These are phyloP conservation scores for Aphis gossypii DNA, from an alignment of 1,140 invertebrate genomes.

Conservation along the genomic window DNA sequence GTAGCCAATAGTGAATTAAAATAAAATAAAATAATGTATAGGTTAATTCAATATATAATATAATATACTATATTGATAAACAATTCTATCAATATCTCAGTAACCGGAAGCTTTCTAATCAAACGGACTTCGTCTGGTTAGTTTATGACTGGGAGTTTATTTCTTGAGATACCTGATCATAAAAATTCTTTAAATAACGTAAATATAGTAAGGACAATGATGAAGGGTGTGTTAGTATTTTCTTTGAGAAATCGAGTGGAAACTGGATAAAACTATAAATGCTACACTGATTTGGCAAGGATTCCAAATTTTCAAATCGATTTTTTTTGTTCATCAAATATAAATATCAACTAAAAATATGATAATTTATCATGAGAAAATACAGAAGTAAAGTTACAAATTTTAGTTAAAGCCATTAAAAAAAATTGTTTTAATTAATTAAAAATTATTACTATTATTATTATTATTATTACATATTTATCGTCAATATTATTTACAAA, in stretches of 20 bases:
- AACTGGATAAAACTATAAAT: slow-evolving; percentile 43
- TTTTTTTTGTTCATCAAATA: background rate
- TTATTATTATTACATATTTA: background rate
- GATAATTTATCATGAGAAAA: background rate
- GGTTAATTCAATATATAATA: background rate
- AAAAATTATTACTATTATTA: background rate
- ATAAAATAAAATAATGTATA: background rate
- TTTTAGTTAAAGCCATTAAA: background rate
- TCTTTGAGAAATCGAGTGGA: slow-evolving; percentile 48
- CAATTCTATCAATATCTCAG: background rate
- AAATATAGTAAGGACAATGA: background rate
- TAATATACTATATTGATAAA: background rate
- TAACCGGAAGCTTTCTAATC: background rate
- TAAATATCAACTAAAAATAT: background rate
- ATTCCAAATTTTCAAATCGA: slow-evolving; percentile 4
- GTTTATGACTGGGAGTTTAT: background rate
- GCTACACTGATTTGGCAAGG: slow-evolving; percentile 20
- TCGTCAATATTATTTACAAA: background rate
- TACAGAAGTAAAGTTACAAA: background rate
- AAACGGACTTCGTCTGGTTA: background rate
- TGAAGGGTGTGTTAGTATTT: background rate
- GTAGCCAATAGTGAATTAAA: background rate
- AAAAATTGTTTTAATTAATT: background rate
- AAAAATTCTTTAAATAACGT: background rate
- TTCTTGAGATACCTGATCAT: background rate